Evolutionary conservation across 2,113 vertebrate species (phyloP).

Genomic region (Hyperopisus bebe): DNA sequence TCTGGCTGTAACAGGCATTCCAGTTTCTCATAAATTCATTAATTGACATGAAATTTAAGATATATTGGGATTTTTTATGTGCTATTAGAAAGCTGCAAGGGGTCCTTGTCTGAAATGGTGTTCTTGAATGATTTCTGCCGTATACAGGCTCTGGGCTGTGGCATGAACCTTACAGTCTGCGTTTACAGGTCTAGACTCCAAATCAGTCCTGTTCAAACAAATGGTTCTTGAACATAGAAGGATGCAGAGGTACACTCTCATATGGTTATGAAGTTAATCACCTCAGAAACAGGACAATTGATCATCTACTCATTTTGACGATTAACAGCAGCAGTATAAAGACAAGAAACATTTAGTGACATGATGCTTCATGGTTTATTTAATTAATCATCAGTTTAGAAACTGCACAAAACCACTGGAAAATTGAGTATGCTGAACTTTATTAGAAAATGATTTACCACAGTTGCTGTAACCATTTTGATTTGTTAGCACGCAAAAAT

Average conservation of each 20-base stretch:
- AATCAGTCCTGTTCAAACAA: not conserved
- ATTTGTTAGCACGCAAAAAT: too few relatives aligned
- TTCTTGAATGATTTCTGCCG: not conserved
- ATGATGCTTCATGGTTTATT: not conserved
- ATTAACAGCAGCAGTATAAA: not conserved
- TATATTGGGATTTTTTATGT: not conserved
- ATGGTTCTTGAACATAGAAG: not conserved
- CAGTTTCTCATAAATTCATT: not conserved
- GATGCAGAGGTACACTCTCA: not conserved
- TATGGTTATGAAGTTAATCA: not conserved
- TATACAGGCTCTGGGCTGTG: not conserved
- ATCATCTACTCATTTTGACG: not conserved
- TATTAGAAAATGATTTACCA: not conserved
- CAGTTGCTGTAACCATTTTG: not conserved
- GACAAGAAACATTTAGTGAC: not conserved
- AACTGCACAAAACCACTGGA: not conserved
- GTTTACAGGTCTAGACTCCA: not conserved
- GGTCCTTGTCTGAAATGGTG: not conserved
- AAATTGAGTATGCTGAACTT: not conserved
- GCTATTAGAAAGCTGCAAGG: not conserved
- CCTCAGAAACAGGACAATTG: not conserved
- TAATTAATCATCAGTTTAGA: not conserved
- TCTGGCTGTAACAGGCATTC: not conserved
- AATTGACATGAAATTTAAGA: not conserved
- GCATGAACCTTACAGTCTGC: not conserved